A percentile compares a stretch with the other conserved stretches of the same genome.
Evolutionary conservation across 1,140 invertebrate species (phyloP).

Genomic region (Homalodisca vitripennis): DNA sequence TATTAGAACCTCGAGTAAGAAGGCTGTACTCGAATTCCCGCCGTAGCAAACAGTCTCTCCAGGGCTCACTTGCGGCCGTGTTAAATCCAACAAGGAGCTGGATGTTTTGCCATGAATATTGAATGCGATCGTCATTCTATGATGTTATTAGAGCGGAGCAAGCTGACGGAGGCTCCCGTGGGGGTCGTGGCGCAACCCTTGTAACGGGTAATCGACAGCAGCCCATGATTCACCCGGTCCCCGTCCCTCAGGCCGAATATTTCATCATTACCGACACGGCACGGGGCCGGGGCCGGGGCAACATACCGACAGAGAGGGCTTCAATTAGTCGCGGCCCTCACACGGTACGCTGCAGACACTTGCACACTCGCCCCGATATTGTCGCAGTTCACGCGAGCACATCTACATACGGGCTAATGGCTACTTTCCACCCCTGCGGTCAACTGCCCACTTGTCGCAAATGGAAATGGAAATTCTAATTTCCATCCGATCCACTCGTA

Average conservation of each 20-base stretch:
- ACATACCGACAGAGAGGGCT: slow-evolving; percentile 6
- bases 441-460: too few species aligned
- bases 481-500: too few species aligned
- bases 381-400: not conserved
- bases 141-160: slow-evolving; percentile 33
- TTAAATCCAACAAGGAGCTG: slow-evolving; percentile 27
- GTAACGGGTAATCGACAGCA: slow-evolving; percentile 28
- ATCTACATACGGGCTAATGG: not conserved
- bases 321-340: slow-evolving; percentile 1
- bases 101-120: slow-evolving; percentile 37
- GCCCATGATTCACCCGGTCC: slow-evolving; percentile 42
- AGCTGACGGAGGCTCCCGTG: slow-evolving; percentile 2
- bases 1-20: too few species aligned
- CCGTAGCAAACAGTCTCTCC: not conserved
- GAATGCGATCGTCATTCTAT: slow-evolving; percentile 37
- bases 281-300: too few species aligned
- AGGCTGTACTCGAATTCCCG: too few species aligned
- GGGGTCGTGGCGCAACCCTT: slow-evolving; percentile 21
- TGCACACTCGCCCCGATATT: not conserved
- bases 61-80: slow-evolving; percentile 16
- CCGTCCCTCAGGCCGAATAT: slow-evolving; percentile 46
- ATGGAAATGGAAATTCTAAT: too few species aligned
- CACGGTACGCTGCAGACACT: too few species aligned
- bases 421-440: too few species aligned
- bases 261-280: slow-evolving; percentile 48